Base-by-base conservation (phyloP, 2,113 vertebrate species). In the Larimichthys crocea region DNA sequence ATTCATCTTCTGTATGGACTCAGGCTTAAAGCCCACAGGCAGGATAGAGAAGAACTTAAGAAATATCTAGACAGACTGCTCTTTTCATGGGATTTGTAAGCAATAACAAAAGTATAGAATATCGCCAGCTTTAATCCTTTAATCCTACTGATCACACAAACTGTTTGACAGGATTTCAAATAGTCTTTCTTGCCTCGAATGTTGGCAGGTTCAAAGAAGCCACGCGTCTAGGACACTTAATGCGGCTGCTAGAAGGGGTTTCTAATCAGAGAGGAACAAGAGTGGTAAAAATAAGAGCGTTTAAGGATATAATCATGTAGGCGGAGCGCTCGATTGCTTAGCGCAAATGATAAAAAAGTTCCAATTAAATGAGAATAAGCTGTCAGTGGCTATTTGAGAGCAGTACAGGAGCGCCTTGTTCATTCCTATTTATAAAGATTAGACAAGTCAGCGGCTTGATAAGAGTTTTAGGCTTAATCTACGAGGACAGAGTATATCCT, bases 271-370 rank as follows among this genome's bases (percentile, higher is more conserved):
- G 67, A 40, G 3, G 48, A 70, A 60, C 0, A 0, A 44, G 59
- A 49, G 69, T 35, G 52, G 48, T 81, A 31, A 46, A 74, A 68
- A 70, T 29, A 19, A 73, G 44, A 44, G 80, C 0, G 72, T 83
- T 88, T 77, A 49, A 74, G 56, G 80, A 74, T 87, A 50, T 80
- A 84, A 89, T 89, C 71, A 74, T n/a, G 83, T 70, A 61, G 87
- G 83, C 19, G 72, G 76, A 61, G 60, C 3, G 11, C 53, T 82
- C 31, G 1, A 88, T 86, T 76, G 66, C 80, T 78, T 56, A 46
- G 68, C 11, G 68, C 59, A 74, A 64, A 42, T 86, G 29, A 79
- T 80, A 82, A 86, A 88, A 48, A 89, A 85, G 82, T 80, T 86
- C 63, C 74, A 76, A 46, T 90, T 79, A 83, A 52, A 72, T 50